Evolutionary conservation across 2,113 vertebrate species (phyloP).

Genomic region (Xenopus tropicalis): DNA sequence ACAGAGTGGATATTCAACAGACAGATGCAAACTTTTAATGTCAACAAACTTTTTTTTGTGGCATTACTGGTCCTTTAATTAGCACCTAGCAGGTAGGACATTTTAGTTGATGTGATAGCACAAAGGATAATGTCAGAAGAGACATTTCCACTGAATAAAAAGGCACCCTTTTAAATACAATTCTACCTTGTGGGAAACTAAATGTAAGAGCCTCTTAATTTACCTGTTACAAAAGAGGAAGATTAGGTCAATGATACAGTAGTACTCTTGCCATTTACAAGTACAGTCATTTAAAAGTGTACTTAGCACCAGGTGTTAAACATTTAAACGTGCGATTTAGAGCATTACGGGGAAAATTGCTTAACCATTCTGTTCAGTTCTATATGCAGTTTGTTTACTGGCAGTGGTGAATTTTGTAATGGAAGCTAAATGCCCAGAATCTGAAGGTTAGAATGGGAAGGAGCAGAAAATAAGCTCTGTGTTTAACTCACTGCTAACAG

Average conservation of each 20-base stretch:
- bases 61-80: conserved; percentile 12
- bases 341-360: conserved; percentile 49
- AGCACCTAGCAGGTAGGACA: conserved; percentile 36
- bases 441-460: conserved; percentile 30
- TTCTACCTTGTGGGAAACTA: conserved; percentile 20
- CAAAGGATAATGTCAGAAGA: conserved; percentile 41
- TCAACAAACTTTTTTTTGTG: no score
- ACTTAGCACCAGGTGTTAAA: conserved; percentile 49
- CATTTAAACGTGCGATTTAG: conserved; percentile 48
- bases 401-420: conserved; percentile 48
- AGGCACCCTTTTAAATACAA: no score
- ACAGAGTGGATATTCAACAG: no score
- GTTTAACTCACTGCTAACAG: no score
- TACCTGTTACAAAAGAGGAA: conserved; percentile 42
- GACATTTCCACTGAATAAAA: conserved; percentile 17
- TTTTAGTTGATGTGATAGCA: conserved; percentile 40
- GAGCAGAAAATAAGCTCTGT: conserved; percentile 29
- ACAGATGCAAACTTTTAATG: no score
- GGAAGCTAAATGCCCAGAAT: conserved; percentile 41
- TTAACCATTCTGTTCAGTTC: conserved; percentile 47
- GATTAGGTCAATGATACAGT: conserved; percentile 43
- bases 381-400: conserved; percentile 46
- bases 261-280: conserved; percentile 33
- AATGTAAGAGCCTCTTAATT: conserved; percentile 39
- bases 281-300: conserved; percentile 45